These are phyloP conservation scores for Drosophila seguyi DNA, from an alignment of 1,140 invertebrate species.

Conservation along the genomic window DNA sequence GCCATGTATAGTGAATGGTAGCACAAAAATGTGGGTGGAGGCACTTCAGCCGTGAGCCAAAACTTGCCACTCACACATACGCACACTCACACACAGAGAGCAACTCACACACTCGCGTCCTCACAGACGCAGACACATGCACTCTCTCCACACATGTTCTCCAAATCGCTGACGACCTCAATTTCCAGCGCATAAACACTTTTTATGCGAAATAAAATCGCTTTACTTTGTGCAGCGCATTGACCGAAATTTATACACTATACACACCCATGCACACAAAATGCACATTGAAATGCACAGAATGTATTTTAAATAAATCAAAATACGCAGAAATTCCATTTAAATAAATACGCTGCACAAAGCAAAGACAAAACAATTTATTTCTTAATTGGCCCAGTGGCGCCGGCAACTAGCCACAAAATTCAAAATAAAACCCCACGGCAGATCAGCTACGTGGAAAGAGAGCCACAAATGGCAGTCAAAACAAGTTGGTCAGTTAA, in stretches of 20 bases:
- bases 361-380: constrained; percentile 52
- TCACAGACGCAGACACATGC: constrained; percentile 15
- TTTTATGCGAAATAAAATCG: constrained; percentile 65
- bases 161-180: constrained; percentile 71
- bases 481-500: constrained; percentile 44
- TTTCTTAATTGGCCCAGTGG: constrained; percentile 65
- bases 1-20: constrained; percentile 8
- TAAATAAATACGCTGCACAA: constrained; percentile 37
- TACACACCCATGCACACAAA: neutral
- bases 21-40: constrained; percentile 24
- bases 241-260: constrained; percentile 62
- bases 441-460: constrained; percentile 3
- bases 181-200: constrained; percentile 71
- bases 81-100: neutral
- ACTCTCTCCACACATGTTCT: constrained; percentile 15
- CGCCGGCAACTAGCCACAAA: constrained; percentile 47
- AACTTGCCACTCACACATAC: constrained; percentile 55
- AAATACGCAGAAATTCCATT: constrained; percentile 30
- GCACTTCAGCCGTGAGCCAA: constrained; percentile 73
- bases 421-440: constrained; percentile 40
- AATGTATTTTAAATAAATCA: constrained; percentile 52
- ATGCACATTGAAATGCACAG: constrained; percentile 11
- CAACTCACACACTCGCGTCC: neutral
- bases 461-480: constrained; percentile 19
- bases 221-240: constrained; percentile 62